A percentile compares a stretch with the other conserved stretches of the same genome.
Conservation (phyloP, 2,113 vertebrate genomes). For the Rissa tridactyla region DNA sequence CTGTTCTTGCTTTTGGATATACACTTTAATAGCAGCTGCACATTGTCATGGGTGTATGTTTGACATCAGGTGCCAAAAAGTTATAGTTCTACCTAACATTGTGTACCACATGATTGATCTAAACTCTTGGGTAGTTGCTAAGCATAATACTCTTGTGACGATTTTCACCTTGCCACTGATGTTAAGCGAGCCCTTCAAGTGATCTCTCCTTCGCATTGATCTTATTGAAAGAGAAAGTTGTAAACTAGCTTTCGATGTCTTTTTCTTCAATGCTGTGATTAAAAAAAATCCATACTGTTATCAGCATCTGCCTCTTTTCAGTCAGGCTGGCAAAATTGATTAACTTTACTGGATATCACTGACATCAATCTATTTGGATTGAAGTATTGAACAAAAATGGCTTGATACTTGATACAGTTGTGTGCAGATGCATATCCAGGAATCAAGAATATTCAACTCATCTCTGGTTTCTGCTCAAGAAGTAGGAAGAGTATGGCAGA, state of each 20-base stretch:
- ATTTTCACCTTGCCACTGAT: neutral
- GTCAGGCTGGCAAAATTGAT: neutral
- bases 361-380: neutral
- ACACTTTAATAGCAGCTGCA: neutral
- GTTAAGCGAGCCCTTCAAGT: neutral
- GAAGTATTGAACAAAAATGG: neutral
- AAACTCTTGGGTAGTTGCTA: neutral
- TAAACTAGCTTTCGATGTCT: neutral
- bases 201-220: neutral
- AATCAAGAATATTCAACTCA: neutral
- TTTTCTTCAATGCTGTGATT: neutral
- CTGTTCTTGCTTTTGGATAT: neutral
- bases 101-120: neutral
- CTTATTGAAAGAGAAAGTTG: neutral
- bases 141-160: neutral
- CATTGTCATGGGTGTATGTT: neutral
- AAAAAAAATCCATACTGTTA: neutral
- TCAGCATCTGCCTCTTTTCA: neutral
- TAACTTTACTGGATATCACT: neutral
- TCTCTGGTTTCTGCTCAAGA: neutral
- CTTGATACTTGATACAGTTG: rapidly evolving
- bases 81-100: neutral
- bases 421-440: neutral
- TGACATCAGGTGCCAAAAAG: neutral
- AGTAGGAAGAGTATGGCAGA: neutral